Percentiles rank a stretch among this genome's conserved stretches.
These are phyloP conservation scores for Cyanocitta stelleri DNA, from an alignment of 2,113 vertebrate species.

Conservation along the genomic window DNA sequence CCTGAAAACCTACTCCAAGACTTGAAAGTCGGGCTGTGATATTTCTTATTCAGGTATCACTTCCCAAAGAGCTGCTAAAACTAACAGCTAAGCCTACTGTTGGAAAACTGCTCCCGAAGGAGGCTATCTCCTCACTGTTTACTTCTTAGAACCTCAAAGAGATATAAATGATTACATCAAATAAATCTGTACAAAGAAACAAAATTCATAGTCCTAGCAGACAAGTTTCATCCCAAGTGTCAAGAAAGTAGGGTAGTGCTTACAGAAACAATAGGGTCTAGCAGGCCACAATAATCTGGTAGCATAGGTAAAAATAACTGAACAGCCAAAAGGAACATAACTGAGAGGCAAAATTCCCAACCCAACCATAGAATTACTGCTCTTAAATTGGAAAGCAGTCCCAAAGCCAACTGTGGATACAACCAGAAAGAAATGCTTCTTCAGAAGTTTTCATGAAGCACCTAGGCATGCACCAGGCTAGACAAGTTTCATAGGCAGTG, in stretches of 20 bases:
- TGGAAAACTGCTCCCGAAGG: background rate
- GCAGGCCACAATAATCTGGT: background rate
- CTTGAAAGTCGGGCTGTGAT: background rate
- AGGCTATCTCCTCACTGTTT: background rate
- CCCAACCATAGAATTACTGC: background rate
- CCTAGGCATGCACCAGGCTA: background rate
- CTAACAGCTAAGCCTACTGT: background rate
- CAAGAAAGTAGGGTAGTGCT: background rate
- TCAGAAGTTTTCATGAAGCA: background rate
- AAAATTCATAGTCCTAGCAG: background rate
- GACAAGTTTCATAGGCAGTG: background rate
- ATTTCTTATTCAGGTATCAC: background rate
- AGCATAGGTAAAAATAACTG: background rate
- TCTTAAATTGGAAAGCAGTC: background rate
- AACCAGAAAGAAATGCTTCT: background rate
- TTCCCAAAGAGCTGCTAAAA: background rate
- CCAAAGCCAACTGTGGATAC: background rate
- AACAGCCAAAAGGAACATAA: background rate
- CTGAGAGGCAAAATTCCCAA: background rate
- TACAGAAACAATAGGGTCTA: background rate
- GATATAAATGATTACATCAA: background rate
- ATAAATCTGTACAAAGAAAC: background rate
- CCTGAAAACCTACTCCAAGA: constrained; percentile 4
- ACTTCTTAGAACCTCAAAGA: background rate
- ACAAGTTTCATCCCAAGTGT: background rate